Percentiles rank a stretch among this genome's conserved stretches.
Conservation (phyloP, 2,888 invertebrate genomes). For the Acanthoscelides obtectus region DNA sequence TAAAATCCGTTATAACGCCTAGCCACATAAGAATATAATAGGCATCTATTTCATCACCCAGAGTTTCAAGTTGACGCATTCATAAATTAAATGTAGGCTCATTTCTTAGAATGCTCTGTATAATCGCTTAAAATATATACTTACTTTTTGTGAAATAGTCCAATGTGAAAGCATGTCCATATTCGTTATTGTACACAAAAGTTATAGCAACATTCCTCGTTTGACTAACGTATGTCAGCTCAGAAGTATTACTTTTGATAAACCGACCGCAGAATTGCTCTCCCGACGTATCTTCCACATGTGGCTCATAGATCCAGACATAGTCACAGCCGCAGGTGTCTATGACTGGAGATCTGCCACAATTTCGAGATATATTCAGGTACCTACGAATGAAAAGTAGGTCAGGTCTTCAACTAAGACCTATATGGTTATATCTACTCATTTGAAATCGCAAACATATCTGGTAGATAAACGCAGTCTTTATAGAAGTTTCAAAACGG, state of each 20-base stretch:
- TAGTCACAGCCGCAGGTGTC: constrained; percentile 54
- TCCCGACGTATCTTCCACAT: constrained; percentile 57
- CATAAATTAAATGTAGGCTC: neutral
- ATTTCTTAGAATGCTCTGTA: neutral
- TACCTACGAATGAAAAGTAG: constrained; percentile 27
- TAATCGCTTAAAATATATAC: constrained; percentile 23
- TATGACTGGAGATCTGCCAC: constrained; percentile 31
- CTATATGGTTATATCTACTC: too few species aligned
- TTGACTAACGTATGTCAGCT: constrained; percentile 53
- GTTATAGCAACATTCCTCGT: constrained; percentile 57
- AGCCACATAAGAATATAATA: too few species aligned
- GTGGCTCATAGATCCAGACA: constrained; percentile 61
- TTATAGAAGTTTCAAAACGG: too few species aligned
- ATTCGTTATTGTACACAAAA: constrained; percentile 55
- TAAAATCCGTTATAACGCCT: too few species aligned
- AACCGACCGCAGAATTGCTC: constrained; percentile 56
- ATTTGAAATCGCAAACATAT: too few species aligned
- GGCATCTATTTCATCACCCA: too few species aligned
- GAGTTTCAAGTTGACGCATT: neutral
- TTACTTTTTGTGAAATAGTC: constrained; percentile 62
- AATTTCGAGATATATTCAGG: constrained; percentile 39
- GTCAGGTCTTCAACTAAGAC: too few species aligned
- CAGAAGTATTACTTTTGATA: constrained; percentile 33
- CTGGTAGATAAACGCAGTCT: too few species aligned
- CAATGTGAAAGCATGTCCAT: constrained; percentile 59